These are phyloP conservation scores for Pharmacophagus antenor DNA, from an alignment of 2,888 invertebrate genomes.

Conservation along the genomic window DNA sequence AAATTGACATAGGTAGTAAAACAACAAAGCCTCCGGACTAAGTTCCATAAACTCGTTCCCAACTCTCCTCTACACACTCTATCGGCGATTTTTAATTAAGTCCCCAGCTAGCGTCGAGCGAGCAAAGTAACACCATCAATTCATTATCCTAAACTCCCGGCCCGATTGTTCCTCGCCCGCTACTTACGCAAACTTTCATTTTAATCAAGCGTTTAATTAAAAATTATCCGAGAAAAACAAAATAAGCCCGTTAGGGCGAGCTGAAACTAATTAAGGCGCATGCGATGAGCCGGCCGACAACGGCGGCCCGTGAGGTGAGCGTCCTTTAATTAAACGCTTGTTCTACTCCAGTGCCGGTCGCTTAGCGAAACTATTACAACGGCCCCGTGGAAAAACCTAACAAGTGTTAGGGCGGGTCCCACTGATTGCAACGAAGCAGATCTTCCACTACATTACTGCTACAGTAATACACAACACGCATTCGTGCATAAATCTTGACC, in stretches of 20 bases:
- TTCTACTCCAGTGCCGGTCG: conserved; percentile 65
- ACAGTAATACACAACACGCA: too few relatives aligned
- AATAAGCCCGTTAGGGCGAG: conserved; percentile 80
- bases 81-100: conserved; percentile 82
- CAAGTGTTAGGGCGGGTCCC: conserved; percentile 54
- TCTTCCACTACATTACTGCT: too few relatives aligned
- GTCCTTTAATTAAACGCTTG: conserved; percentile 75
- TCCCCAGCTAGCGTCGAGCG: conserved; percentile 74
- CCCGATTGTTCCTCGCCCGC: conserved; percentile 79
- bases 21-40: conserved; percentile 73
- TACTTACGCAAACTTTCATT: conserved; percentile 82
- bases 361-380: conserved; percentile 68
- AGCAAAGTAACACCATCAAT: conserved; percentile 80
- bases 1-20: conserved; percentile 77
- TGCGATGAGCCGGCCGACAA: conserved; percentile 73
- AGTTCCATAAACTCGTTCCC: conserved; percentile 77
- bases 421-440: conserved; percentile 35
- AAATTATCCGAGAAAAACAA: conserved; percentile 82
- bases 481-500: too few relatives aligned
- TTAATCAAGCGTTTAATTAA: conserved; percentile 82
- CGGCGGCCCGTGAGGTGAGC: conserved; percentile 70
- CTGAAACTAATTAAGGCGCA: conserved; percentile 79
- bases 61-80: conserved; percentile 79
- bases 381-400: conserved; percentile 56
- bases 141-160: conserved; percentile 80